Conservation (phyloP, 2,113 vertebrate species). For the Mobula birostris region DNA sequence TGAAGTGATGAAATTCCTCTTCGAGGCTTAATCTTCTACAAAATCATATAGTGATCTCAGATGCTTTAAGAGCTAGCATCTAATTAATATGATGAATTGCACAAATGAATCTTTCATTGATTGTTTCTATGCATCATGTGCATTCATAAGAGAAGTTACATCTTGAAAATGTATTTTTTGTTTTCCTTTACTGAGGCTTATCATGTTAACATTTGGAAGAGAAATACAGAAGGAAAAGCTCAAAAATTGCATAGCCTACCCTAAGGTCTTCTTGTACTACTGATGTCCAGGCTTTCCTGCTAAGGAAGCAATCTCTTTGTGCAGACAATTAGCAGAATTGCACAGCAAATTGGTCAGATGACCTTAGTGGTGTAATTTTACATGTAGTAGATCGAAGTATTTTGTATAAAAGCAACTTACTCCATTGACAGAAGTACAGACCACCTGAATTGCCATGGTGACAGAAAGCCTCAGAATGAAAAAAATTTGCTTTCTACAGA, state of each 20-base stretch:
- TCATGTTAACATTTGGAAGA: neutral
- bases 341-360: constrained; percentile 14
- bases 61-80: neutral
- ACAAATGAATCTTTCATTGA: constrained; percentile 3
- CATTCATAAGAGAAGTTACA: neutral
- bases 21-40: neutral
- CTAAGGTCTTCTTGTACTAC: constrained; percentile 39
- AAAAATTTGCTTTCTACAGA: neutral
- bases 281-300: constrained; percentile 36
- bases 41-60: constrained; percentile 5
- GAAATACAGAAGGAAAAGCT: constrained; percentile 22
- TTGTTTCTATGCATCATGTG: neutral
- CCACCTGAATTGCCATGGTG: constrained; percentile 21
- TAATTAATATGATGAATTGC: neutral
- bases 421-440: neutral
- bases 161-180: neutral
- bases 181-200: neutral
- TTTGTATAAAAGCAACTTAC: neutral
- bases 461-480: neutral
- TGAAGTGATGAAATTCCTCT: constrained; percentile 37
- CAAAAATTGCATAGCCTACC: constrained; percentile 42
- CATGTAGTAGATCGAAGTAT: neutral
- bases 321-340: constrained; percentile 39
- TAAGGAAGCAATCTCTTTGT: constrained; percentile 41
- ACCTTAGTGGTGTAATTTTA: constrained; percentile 17